phyloP scores from a whole-genome alignment of 2,113 vertebrate species.

The Corvus cornix region DNA sequence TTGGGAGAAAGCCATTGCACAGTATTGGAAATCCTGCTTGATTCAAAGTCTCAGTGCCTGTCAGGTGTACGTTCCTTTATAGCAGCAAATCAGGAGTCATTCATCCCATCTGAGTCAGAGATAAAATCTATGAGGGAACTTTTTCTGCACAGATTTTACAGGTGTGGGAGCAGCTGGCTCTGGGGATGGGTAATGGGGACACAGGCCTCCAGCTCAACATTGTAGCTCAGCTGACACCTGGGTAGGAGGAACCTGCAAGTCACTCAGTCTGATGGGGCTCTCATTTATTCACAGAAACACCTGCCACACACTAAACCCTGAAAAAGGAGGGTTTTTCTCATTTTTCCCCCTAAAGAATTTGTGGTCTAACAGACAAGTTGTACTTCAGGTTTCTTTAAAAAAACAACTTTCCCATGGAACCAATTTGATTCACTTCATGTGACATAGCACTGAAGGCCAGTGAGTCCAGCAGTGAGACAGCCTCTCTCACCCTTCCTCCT shows the following conservation, averaged over 20 bases:
- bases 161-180: neutral
- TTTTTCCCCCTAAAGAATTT: neutral
- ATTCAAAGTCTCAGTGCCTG: neutral
- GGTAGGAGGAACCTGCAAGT: neutral
- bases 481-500: neutral
- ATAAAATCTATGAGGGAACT: neutral
- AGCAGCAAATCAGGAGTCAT: neutral
- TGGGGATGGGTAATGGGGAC: neutral
- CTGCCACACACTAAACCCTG: neutral
- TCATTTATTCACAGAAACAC: neutral
- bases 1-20: neutral
- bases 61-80: neutral
- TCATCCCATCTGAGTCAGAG: neutral
- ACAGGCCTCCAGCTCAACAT: neutral
- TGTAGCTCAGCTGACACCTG: neutral
- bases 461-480: neutral
- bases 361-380: neutral
- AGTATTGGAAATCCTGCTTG: neutral
- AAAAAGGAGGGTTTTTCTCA: neutral
- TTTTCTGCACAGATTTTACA: neutral
- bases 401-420: neutral
- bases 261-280: neutral
- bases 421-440: neutral
- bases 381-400: neutral
- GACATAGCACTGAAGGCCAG: neutral